Conservation (phyloP, 2,797 vertebrate genomes). For the Sebastes alutus region DNA sequence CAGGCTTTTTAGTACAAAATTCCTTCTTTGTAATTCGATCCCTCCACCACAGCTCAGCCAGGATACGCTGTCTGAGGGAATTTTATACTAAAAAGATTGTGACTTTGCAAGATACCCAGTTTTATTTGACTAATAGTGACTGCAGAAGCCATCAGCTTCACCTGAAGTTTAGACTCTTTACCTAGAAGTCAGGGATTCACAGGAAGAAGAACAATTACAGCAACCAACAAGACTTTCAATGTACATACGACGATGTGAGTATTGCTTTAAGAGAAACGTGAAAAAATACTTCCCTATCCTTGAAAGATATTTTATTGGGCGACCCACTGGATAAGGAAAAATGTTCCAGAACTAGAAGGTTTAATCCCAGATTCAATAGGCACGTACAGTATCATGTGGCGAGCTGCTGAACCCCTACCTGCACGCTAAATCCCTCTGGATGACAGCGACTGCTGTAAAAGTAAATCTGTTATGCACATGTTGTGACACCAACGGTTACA, state of each 20-base stretch:
- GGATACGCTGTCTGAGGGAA: neutral
- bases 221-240: neutral
- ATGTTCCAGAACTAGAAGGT: neutral
- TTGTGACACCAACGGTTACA: constrained; percentile 7
- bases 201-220: neutral
- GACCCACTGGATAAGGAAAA: neutral
- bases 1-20: neutral
- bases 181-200: neutral
- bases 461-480: constrained; percentile 12
- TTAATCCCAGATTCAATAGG: constrained; percentile 1
- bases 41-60: neutral
- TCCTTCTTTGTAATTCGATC: neutral
- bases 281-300: neutral
- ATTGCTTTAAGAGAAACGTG: neutral
- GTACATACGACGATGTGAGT: neutral
- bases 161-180: neutral
- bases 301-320: neutral
- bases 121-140: neutral
- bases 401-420: constrained; percentile 1
- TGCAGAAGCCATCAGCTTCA: neutral
- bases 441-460: constrained; percentile 14
- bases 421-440: neutral
- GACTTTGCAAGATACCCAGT: neutral
- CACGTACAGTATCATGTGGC: neutral
- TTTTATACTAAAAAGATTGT: neutral